Conservation (phyloP, 2,113 vertebrate species). For the Dinomys branickii region DNA sequence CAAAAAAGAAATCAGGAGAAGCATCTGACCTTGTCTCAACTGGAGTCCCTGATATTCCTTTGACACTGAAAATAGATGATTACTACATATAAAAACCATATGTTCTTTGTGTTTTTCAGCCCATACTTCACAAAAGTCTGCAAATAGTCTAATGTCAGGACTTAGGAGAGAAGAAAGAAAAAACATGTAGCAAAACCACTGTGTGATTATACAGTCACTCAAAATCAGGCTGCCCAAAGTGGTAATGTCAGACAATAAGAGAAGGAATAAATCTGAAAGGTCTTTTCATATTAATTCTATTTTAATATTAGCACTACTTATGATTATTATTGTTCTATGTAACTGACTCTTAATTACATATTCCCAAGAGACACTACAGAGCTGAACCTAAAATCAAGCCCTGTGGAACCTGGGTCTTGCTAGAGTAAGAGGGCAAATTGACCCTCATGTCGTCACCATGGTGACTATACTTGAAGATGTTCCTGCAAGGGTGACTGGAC, state of each 20-base stretch:
- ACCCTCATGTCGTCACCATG: slow-evolving; percentile 1
- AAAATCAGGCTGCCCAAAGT: not conserved
- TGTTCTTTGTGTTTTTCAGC: not conserved
- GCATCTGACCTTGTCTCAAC: not conserved
- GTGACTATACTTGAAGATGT: not conserved
- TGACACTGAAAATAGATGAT: slow-evolving; percentile 27
- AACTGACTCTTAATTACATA: slow-evolving; percentile 43
- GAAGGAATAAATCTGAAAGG: not conserved
- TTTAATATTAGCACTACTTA: not conserved
- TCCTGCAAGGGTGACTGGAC: slow-evolving; percentile 16
- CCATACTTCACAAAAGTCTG: not conserved
- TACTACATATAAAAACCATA: not conserved
- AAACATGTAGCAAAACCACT: not conserved
- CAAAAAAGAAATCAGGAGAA: not conserved
- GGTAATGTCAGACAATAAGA: not conserved
- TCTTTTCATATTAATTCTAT: not conserved
- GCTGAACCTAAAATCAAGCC: slow-evolving; percentile 15
- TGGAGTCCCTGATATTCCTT: not conserved
- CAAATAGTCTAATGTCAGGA: slow-evolving; percentile 16
- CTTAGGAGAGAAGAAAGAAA: not conserved
- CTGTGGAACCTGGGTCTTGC: not conserved
- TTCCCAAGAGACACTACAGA: not conserved
- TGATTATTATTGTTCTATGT: not conserved
- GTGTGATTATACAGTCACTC: not conserved
- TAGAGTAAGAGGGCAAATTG: not conserved